Percentiles rank a stretch among this genome's conserved stretches.
These are phyloP conservation scores for Heliothis peltigera DNA, from an alignment of 2,888 invertebrate species.

Conservation along the genomic window DNA sequence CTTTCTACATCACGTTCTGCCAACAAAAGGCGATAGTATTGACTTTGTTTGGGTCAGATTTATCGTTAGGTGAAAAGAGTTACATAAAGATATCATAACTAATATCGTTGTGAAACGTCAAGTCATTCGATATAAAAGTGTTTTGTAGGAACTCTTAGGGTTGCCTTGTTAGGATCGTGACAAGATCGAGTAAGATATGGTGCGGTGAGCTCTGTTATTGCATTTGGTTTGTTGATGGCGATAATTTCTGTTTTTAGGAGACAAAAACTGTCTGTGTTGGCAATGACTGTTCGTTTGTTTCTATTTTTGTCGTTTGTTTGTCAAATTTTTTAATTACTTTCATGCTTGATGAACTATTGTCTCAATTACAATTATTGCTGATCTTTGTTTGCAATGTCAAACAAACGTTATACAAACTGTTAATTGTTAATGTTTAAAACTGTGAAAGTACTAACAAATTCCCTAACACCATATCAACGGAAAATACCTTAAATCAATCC, in stretches of 20 bases:
- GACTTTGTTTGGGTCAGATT: constrained; percentile 60
- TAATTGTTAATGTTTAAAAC: background rate
- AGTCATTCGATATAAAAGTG: constrained; percentile 76
- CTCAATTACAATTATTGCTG: constrained; percentile 9
- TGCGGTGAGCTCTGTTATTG: constrained; percentile 60
- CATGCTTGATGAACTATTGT: constrained; percentile 25
- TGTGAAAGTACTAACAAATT: constrained; percentile 1
- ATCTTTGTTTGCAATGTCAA: background rate
- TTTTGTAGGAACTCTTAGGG: constrained; percentile 71
- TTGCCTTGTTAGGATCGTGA: constrained; percentile 83
- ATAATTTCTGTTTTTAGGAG: constrained; percentile 73
- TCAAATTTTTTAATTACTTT: constrained; percentile 49
- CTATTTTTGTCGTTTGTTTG: constrained; percentile 45
- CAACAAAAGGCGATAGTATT: constrained; percentile 63
- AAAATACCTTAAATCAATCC: background rate
- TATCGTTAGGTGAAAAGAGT: constrained; percentile 60
- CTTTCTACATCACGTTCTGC: constrained; percentile 78
- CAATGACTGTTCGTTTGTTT: constrained; percentile 49
- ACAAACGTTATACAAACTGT: background rate
- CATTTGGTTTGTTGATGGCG: constrained; percentile 70
- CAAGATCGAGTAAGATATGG: constrained; percentile 79
- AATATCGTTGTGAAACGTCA: constrained; percentile 67
- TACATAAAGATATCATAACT: constrained; percentile 71
- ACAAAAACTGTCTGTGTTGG: constrained; percentile 64
- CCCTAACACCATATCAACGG: background rate